These are phyloP conservation scores for Zeuzera pyrina DNA, from an alignment of 2,888 invertebrate species.

Conservation along the genomic window DNA sequence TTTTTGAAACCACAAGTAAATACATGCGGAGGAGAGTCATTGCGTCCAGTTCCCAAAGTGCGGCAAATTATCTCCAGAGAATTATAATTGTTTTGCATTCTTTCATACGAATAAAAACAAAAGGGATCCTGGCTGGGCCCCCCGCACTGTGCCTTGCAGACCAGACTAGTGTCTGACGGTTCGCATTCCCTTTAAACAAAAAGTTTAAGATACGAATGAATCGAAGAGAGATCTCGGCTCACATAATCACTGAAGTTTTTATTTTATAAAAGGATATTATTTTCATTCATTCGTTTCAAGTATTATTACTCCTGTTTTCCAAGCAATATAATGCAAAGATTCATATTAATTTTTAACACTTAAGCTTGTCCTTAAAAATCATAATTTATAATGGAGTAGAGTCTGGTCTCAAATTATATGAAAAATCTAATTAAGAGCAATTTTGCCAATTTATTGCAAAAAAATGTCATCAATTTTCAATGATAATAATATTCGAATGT, in stretches of 20 bases:
- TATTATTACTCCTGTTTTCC: too few relatives aligned
- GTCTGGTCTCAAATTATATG: too few relatives aligned
- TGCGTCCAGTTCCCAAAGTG: slow-evolving; percentile 48
- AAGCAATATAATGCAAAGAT: not conserved
- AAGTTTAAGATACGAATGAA: slow-evolving; percentile 62
- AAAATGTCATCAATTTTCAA: too few relatives aligned
- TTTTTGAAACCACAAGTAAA: slow-evolving; percentile 53
- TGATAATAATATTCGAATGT: too few relatives aligned
- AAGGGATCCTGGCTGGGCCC: slow-evolving; percentile 39
- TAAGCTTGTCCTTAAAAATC: too few relatives aligned
- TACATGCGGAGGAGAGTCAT: slow-evolving; percentile 47
- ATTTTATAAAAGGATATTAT: too few relatives aligned
- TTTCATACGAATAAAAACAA: slow-evolving; percentile 70
- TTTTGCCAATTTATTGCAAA: too few relatives aligned
- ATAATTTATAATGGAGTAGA: too few relatives aligned
- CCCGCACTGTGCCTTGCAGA: slow-evolving; percentile 47
- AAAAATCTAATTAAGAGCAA: too few relatives aligned
- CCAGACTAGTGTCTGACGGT: slow-evolving; percentile 67
- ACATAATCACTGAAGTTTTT: not conserved
- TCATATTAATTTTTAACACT: too few relatives aligned
- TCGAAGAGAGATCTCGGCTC: slow-evolving; percentile 21
- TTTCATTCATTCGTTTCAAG: too few relatives aligned
- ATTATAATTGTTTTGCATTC: slow-evolving; percentile 73
- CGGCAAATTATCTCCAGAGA: slow-evolving; percentile 61
- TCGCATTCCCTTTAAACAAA: slow-evolving; percentile 65